phyloP scores from a whole-genome alignment of 2,888 invertebrate genomes.

The Synergus laeviventris region DNA sequence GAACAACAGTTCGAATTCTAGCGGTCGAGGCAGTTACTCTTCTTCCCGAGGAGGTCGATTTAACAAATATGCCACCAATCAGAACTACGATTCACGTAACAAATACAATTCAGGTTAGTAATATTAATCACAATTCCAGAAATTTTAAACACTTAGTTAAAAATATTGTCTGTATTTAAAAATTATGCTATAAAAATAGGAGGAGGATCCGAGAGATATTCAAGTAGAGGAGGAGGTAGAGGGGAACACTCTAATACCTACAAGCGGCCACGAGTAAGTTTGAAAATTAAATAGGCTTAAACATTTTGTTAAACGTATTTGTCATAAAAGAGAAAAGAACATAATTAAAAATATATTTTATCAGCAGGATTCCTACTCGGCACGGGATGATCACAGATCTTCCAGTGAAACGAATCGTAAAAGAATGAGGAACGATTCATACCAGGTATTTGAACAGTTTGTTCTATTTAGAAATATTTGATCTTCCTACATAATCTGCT shows the following conservation, averaged over 20 bases:
- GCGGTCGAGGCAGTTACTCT: constrained; percentile 69
- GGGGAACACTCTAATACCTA: constrained; percentile 72
- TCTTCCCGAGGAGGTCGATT: constrained; percentile 71
- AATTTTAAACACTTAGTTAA: not conserved
- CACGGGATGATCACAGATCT: constrained; percentile 71
- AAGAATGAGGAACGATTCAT: constrained; percentile 71
- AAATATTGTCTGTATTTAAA: not conserved
- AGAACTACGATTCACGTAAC: constrained; percentile 70
- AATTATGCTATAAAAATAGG: constrained; percentile 13
- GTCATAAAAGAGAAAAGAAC: not conserved
- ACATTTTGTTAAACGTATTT: not conserved
- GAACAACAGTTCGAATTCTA: constrained; percentile 63
- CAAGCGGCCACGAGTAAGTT: constrained; percentile 70
- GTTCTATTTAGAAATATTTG: not conserved
- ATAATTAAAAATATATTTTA: not conserved
- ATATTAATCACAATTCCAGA: not conserved
- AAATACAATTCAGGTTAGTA: constrained; percentile 70
- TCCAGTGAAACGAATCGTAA: constrained; percentile 70
- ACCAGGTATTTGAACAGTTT: constrained; percentile 67
- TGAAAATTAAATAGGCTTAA: not conserved
- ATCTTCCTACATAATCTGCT: not conserved
- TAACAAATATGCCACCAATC: constrained; percentile 66
- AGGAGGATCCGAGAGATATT: constrained; percentile 70
- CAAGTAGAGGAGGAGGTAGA: constrained; percentile 69
- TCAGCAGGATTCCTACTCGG: constrained; percentile 69